phyloP scores from a whole-genome alignment of 1,140 invertebrate species.

The Holotrichia oblita region DNA sequence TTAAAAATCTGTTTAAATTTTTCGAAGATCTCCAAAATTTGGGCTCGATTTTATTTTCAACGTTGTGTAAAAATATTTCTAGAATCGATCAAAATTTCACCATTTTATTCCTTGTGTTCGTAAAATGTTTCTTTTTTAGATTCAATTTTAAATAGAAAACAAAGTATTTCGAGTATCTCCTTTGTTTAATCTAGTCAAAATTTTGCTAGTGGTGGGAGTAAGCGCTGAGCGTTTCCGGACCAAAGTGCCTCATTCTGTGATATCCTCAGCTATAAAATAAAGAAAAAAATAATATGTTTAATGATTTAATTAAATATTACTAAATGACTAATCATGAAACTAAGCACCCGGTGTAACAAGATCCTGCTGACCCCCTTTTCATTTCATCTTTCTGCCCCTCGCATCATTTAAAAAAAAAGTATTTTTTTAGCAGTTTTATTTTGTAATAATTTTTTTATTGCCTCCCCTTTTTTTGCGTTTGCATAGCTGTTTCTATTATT shows the following conservation, averaged over 20 bases:
- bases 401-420: not conserved
- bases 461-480: not conserved
- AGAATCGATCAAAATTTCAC: not conserved
- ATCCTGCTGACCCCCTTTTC: not conserved
- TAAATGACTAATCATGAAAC: conserved; percentile 3
- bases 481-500: not conserved
- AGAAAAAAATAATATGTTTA: not conserved
- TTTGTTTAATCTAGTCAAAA: conserved; percentile 49
- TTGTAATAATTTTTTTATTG: not conserved
- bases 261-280: conserved; percentile 53
- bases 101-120: too few species aligned
- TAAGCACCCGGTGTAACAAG: not conserved
- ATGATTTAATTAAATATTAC: conserved; percentile 17
- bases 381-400: not conserved
- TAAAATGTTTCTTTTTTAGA: not conserved
- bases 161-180: not conserved
- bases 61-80: not conserved
- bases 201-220: conserved; percentile 44
- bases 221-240: conserved; percentile 51
- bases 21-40: not conserved
- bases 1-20: too few species aligned
- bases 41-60: not conserved
- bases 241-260: conserved; percentile 61
- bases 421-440: not conserved
- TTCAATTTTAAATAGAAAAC: not conserved